Base-by-base conservation (phyloP, 2,113 vertebrate genomes). In the Gila orcuttii region DNA sequence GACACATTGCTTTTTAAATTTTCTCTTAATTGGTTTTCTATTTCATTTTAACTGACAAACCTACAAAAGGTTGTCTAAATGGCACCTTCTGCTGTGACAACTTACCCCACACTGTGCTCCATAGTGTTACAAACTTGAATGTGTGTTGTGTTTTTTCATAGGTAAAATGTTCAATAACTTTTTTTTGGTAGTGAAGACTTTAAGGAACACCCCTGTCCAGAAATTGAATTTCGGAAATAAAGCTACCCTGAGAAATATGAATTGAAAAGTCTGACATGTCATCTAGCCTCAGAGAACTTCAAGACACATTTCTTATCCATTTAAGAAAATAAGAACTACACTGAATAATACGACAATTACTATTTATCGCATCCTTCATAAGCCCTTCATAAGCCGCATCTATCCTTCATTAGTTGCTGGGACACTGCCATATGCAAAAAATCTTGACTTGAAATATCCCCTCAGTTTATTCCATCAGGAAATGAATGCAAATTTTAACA, bases 301-400 rank as follows among this genome's bases (percentile, higher is more conserved):
- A 9, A 62, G 23, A 79, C 36, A 62, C 57, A 13, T 59, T 79
- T 13, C 11, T 25, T 57, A 36, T 4, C 13, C 28, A 13, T 79
- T 6, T 59, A 15, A 62, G 52, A 17, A 15, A 80, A 62, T 28
- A n/a, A 60, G 55, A n/a, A 23, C 52, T 59, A 39, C 57, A 62
- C 11, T 79, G 36, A 80, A 80, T 80, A 80, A 80, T 50, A 75
- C 15, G 12, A 75, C n/a, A 60, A 79, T 79, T 79, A 60, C 76
- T 39, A 7, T 80, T 60, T 79, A 80, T 47, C n/a, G 1, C 39
- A 64, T 64, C 15, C n/a, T 47, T 62, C 78, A 45, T 80, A 28
- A 80, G 36, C 55, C 19, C 42, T 42, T 23, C 19, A 42, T 9
- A 10, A 42, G 42, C 42, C 42, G 3, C 31, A 59, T 57, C 52